These are phyloP conservation scores for Peromyscus attwateri DNA, from an alignment of 2,797 vertebrate species.

Conservation along the genomic window DNA sequence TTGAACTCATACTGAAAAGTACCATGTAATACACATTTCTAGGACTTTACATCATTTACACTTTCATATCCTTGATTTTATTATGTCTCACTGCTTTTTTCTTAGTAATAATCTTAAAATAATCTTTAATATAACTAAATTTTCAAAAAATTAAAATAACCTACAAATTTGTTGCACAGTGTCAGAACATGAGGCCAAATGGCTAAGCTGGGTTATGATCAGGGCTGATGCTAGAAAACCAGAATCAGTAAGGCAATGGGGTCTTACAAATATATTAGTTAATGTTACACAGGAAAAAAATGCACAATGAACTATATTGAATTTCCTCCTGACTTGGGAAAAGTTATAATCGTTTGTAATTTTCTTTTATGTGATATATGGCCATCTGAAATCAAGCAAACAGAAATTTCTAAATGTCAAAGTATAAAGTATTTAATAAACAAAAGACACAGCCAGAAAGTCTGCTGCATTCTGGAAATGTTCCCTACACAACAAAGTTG, in stretches of 20 bases:
- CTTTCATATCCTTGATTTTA: constrained; percentile 72
- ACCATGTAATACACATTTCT: constrained; percentile 60
- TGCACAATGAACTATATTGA: constrained; percentile 67
- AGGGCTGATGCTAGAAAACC: constrained; percentile 76
- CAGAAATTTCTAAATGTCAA: constrained; percentile 87
- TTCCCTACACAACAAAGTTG: constrained; percentile 70
- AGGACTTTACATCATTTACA: constrained; percentile 63
- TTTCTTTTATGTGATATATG: constrained; percentile 82
- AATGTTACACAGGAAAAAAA: constrained; percentile 74
- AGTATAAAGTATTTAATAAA: constrained; percentile 85
- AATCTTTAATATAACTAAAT: constrained; percentile 77
- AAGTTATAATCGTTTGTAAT: constrained; percentile 83
- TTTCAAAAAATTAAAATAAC: constrained; percentile 77
- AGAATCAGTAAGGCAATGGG: constrained; percentile 71
- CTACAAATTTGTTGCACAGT: constrained; percentile 71
- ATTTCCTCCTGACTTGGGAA: constrained; percentile 76
- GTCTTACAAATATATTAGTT: constrained; percentile 76
- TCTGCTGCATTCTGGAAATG: constrained; percentile 82
- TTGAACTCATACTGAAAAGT: constrained; percentile 78
- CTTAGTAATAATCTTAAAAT: constrained; percentile 76
- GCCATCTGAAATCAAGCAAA: constrained; percentile 82
- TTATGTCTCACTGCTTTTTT: constrained; percentile 71
- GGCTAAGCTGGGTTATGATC: constrained; percentile 76
- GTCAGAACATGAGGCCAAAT: constrained; percentile 80
- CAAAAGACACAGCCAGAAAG: constrained; percentile 84